Conservation (phyloP, 2,888 invertebrate species). For the Dimorphilus gyrociliatus region DNA sequence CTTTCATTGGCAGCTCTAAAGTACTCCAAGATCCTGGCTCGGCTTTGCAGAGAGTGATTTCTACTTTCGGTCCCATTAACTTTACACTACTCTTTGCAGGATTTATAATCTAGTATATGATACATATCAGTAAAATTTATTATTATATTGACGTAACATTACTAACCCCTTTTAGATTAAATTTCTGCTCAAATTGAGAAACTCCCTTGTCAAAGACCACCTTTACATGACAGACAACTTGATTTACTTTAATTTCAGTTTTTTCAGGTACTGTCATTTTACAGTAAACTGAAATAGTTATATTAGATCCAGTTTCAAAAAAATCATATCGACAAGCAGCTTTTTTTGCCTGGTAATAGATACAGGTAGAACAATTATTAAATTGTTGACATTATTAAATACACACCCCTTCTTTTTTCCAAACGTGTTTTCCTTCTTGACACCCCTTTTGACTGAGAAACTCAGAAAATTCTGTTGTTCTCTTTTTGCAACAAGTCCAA, state of each 20-base stretch:
- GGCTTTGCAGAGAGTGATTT: constrained; percentile 72
- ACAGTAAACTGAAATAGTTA: constrained; percentile 73
- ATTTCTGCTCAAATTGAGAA: constrained; percentile 41
- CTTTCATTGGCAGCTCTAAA: constrained; percentile 36
- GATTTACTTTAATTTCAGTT: constrained; percentile 63
- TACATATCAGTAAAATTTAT: not conserved
- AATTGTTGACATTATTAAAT: too few relatives aligned
- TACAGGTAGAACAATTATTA: too few relatives aligned
- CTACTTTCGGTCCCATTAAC: constrained; percentile 75
- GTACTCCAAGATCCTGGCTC: constrained; percentile 67
- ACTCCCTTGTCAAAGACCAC: constrained; percentile 61
- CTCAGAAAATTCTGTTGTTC: constrained; percentile 77
- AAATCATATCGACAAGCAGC: constrained; percentile 67
- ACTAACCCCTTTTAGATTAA: constrained; percentile 66
- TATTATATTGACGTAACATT: too few relatives aligned
- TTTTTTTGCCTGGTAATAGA: too few relatives aligned
- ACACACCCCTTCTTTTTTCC: constrained; percentile 53
- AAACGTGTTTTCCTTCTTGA: constrained; percentile 61
- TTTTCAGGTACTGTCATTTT: constrained; percentile 67
- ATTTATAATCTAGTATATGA: constrained; percentile 53
- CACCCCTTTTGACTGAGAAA: constrained; percentile 88
- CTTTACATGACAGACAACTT: constrained; percentile 56
- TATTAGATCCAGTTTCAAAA: constrained; percentile 74
- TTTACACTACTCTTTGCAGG: constrained; percentile 53
- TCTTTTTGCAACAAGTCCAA: constrained; percentile 87